Conservation (phyloP, 2,113 vertebrate genomes). For the Hemiprocne comata region DNA sequence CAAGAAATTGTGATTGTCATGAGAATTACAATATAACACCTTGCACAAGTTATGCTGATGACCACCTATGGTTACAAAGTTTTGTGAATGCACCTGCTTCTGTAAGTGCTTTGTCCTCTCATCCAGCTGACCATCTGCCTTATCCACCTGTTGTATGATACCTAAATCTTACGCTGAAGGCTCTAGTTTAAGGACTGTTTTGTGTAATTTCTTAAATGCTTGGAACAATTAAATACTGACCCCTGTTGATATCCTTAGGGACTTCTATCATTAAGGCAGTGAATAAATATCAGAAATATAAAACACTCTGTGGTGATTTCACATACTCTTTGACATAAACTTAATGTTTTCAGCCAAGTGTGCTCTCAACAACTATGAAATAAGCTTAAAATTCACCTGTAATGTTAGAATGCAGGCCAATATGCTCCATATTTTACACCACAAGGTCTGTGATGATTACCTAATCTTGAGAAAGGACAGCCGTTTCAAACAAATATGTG, state of each 20-base stretch:
- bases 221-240: not conserved
- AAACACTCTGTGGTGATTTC: not conserved
- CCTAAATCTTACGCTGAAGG: not conserved
- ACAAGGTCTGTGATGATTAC: not conserved
- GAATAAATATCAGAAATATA: not conserved
- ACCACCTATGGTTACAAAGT: not conserved
- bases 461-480: not conserved
- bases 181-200: not conserved
- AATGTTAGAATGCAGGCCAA: not conserved
- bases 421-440: not conserved
- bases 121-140: not conserved
- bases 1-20: not conserved
- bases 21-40: not conserved
- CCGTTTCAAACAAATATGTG: not conserved
- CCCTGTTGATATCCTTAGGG: not conserved
- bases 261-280: not conserved
- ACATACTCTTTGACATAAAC: not conserved
- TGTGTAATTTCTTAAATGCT: not conserved
- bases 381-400: not conserved
- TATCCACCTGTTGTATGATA: not conserved
- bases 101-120: not conserved
- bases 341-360: not conserved
- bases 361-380: not conserved
- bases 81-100: not conserved
- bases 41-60: not conserved